Conservation (phyloP, 2,797 vertebrate genomes). For the Rhabdophis nuchalis region DNA sequence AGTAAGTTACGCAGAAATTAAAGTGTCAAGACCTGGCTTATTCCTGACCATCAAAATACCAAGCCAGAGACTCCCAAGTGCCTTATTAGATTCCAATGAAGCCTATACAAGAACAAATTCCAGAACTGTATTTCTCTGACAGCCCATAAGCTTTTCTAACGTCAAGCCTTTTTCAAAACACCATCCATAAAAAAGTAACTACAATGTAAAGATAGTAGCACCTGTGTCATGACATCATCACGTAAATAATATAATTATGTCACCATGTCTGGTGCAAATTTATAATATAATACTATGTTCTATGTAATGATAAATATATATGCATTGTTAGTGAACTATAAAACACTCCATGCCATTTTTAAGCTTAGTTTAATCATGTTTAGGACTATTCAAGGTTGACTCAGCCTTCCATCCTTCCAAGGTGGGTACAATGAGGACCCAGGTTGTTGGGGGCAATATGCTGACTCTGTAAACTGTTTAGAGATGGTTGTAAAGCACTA, state of each 20-base stretch:
- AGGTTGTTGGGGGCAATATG: too few species aligned
- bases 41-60: background rate
- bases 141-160: background rate
- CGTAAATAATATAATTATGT: background rate
- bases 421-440: too few species aligned
- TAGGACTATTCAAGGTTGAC: background rate
- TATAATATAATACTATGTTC: background rate
- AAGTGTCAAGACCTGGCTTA: background rate
- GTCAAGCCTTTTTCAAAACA: background rate
- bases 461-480: too few species aligned
- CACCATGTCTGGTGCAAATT: background rate
- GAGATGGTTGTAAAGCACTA: too few species aligned
- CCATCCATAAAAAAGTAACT: background rate
- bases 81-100: background rate
- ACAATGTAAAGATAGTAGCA: background rate
- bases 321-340: background rate
- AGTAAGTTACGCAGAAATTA: background rate
- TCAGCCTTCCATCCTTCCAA: too few species aligned
- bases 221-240: background rate
- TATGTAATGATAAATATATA: background rate
- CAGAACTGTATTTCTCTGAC: background rate
- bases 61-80: background rate
- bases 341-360: background rate
- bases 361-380: background rate
- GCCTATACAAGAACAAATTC: background rate